Evolutionary conservation across 2,797 vertebrate species (phyloP).

Genomic region (Esox lucius): DNA sequence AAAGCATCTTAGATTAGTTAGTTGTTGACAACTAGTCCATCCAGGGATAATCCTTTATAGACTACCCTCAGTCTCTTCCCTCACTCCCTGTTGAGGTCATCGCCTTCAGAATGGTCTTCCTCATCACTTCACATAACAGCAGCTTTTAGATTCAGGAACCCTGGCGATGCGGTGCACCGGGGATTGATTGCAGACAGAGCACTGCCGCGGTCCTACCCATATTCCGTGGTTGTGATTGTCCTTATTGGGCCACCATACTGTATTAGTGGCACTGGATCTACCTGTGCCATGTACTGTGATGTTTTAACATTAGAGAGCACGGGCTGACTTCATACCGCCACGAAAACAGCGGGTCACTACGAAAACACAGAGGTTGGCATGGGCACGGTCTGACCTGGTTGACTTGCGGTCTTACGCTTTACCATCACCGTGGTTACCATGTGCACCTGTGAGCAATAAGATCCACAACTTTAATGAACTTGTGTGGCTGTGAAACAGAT

Average conservation of each 20-base stretch:
- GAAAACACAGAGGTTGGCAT: not conserved
- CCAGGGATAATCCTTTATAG: not conserved
- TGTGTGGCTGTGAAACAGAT: slow-evolving; percentile 15
- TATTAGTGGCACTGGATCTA: not conserved
- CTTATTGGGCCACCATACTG: not conserved
- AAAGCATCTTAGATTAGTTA: not conserved
- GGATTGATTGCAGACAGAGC: slow-evolving; percentile 32
- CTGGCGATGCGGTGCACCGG: slow-evolving; percentile 28
- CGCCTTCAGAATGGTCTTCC: slow-evolving; percentile 41
- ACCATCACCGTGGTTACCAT: not conserved
- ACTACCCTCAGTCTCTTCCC: slow-evolving; percentile 4
- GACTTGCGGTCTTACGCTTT: slow-evolving; percentile 5
- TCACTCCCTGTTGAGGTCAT: slow-evolving; percentile 7
- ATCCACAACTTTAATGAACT: slow-evolving; percentile 7
- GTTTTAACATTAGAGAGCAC: not conserved
- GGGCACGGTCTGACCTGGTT: not conserved
- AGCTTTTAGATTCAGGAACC: slow-evolving; percentile 46
- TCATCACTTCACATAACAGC: slow-evolving; percentile 32
- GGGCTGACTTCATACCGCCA: not conserved
- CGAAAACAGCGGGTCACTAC: not conserved
- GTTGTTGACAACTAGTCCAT: not conserved
- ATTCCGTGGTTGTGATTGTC: not conserved
- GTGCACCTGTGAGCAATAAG: not conserved
- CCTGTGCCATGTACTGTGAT: not conserved
- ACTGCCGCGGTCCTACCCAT: not conserved